Evolutionary conservation across 2,797 vertebrate genomes (phyloP).

Genomic region (Spondyliosoma cantharus): DNA sequence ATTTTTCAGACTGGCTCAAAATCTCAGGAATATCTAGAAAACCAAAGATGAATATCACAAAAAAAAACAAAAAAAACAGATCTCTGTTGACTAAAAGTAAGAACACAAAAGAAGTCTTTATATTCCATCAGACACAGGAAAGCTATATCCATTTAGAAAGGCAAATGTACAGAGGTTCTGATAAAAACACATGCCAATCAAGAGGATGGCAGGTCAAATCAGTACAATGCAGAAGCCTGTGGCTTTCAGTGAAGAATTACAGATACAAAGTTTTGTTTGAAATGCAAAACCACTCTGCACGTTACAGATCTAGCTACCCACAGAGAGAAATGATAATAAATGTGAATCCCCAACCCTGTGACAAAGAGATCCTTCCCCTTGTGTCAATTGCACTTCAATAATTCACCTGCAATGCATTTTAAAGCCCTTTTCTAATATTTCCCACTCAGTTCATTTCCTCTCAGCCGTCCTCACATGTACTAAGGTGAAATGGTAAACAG

Average conservation of each 20-base stretch:
- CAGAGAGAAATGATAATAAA: conserved; percentile 65
- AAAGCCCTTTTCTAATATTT: conserved; percentile 79
- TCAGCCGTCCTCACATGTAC: conserved; percentile 23
- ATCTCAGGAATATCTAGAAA: conserved; percentile 75
- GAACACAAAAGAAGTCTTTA: conserved; percentile 64
- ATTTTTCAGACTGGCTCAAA: conserved; percentile 82
- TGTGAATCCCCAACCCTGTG: conserved; percentile 54
- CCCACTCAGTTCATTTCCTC: conserved; percentile 42
- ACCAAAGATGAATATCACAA: conserved; percentile 65
- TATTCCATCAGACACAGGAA: conserved; percentile 74
- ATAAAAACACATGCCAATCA: conserved; percentile 67
- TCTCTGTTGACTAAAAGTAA: conserved; percentile 67
- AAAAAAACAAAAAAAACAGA: conserved; percentile 67
- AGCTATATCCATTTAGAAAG: conserved; percentile 76
- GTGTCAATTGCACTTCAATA: conserved; percentile 79
- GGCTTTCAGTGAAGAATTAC: conserved; percentile 62
- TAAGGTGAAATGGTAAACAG: conserved; percentile 55
- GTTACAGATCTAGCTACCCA: conserved; percentile 71
- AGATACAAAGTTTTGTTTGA: conserved; percentile 67
- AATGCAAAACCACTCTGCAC: conserved; percentile 75
- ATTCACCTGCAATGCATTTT: conserved; percentile 66
- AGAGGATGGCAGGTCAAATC: conserved; percentile 59
- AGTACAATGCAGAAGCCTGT: conserved; percentile 66
- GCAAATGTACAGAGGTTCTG: conserved; percentile 66
- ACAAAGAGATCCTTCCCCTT: conserved; percentile 62